Percentiles rank a stretch among this genome's conserved stretches.
Conservation (phyloP, 2,888 invertebrate genomes). For the Rugalucina vietnamica region DNA sequence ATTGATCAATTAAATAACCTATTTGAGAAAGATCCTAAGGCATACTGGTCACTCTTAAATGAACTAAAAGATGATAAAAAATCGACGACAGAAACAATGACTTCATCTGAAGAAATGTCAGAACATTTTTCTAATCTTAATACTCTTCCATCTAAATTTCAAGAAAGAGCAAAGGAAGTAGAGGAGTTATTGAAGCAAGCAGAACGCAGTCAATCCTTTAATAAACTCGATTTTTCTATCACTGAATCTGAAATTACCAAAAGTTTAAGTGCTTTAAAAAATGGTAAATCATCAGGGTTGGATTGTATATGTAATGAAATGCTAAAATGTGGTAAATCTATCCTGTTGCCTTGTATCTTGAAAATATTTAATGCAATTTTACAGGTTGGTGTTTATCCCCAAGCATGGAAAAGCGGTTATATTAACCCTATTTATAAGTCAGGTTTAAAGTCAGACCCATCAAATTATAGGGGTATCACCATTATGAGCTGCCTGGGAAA, state of each 20-base stretch:
- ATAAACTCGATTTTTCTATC: background rate
- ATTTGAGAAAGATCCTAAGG: background rate
- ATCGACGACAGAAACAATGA: background rate
- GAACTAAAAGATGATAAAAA: background rate
- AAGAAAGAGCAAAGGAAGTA: background rate
- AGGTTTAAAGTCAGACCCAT: background rate
- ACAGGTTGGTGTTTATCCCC: background rate
- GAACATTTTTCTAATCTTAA: background rate
- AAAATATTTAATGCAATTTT: background rate
- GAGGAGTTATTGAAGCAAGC: background rate
- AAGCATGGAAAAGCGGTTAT: background rate
- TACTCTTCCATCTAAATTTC: background rate
- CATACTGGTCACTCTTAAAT: background rate
- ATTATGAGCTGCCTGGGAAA: slow-evolving; percentile 12
- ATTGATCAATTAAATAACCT: background rate
- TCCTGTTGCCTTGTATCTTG: background rate
- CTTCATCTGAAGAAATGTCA: background rate
- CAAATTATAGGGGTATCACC: slow-evolving; percentile 16
- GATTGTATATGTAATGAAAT: slow-evolving; percentile 18
- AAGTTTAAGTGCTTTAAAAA: background rate
- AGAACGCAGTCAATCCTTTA: background rate
- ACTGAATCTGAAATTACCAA: background rate
- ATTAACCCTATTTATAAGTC: slow-evolving; percentile 8
- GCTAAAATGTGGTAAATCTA: background rate
- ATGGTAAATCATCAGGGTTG: background rate